These are phyloP conservation scores for Caretta caretta DNA, from an alignment of 2,113 vertebrate genomes.

Conservation along the genomic window DNA sequence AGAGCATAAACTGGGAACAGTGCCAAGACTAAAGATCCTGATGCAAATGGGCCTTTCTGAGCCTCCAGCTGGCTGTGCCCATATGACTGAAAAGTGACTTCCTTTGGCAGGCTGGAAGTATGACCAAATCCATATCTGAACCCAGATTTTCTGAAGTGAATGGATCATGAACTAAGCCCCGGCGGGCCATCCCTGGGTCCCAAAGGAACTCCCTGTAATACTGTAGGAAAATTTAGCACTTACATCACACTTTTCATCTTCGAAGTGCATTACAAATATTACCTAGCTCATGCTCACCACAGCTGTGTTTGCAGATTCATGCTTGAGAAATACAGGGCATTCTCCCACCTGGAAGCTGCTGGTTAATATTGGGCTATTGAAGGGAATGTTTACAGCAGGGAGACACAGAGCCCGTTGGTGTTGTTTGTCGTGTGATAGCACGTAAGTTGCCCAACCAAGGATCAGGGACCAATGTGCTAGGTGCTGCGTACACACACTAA, in stretches of 20 bases:
- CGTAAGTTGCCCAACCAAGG: background rate
- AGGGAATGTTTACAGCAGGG: background rate
- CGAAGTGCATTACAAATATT: background rate
- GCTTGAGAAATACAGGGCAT: background rate
- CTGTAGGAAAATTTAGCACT: background rate
- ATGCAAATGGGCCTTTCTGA: slow-evolving; percentile 27
- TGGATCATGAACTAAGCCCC: background rate
- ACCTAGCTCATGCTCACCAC: background rate
- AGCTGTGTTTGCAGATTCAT: background rate
- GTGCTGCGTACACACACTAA: background rate
- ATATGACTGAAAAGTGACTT: background rate
- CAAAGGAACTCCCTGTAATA: background rate
- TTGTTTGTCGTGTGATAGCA: background rate
- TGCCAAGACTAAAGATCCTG: slow-evolving; percentile 48
- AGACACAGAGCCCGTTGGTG: background rate
- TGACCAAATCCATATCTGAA: background rate
- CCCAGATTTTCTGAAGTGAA: background rate
- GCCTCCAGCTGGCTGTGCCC: slow-evolving; percentile 10
- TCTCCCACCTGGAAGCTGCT: background rate
- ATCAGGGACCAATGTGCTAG: background rate
- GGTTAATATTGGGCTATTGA: background rate
- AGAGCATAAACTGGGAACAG: background rate
- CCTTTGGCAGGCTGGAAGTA: fast-evolving
- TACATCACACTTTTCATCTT: background rate
- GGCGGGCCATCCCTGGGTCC: background rate